A percentile compares a stretch with the other conserved stretches of the same genome.
Evolutionary conservation across 2,113 vertebrate species (phyloP).

Genomic region (Sturnus vulgaris): DNA sequence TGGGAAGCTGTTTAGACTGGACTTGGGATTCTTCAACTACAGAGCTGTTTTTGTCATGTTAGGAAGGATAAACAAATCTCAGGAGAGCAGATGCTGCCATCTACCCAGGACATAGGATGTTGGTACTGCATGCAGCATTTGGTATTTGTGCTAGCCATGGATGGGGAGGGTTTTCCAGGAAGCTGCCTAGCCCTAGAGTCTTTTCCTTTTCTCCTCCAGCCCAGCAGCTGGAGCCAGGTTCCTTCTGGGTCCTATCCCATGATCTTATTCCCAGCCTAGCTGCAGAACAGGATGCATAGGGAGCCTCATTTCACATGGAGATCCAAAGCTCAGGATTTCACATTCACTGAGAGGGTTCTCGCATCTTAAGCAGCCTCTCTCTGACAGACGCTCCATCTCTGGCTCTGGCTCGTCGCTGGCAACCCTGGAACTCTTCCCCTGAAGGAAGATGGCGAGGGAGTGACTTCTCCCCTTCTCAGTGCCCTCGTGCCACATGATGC

Average conservation of each 20-base stretch:
- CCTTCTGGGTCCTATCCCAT: too few relatives aligned
- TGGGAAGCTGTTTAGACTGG: conserved; percentile 18
- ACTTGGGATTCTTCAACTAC: neutral
- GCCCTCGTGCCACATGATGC: rapidly evolving
- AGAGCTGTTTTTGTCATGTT: neutral
- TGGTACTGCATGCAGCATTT: neutral
- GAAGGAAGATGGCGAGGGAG: neutral
- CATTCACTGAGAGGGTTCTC: neutral
- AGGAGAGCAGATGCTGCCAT: neutral
- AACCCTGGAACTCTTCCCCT: neutral
- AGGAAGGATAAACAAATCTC: conserved; percentile 22
- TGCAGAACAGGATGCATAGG: neutral
- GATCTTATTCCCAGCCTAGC: neutral
- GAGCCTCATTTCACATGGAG: neutral
- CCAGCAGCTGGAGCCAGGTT: neutral
- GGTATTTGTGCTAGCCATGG: rapidly evolving
- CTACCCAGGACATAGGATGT: rapidly evolving
- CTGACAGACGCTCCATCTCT: neutral
- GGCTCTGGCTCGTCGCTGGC: neutral
- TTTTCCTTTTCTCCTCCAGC: neutral
- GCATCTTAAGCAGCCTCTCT: neutral
- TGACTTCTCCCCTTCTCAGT: neutral
- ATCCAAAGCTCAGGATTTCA: neutral
- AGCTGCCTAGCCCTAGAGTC: neutral
- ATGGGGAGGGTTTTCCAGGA: neutral